Evolutionary conservation across 2,113 vertebrate genomes (phyloP).

Genomic region (Motacilla alba): DNA sequence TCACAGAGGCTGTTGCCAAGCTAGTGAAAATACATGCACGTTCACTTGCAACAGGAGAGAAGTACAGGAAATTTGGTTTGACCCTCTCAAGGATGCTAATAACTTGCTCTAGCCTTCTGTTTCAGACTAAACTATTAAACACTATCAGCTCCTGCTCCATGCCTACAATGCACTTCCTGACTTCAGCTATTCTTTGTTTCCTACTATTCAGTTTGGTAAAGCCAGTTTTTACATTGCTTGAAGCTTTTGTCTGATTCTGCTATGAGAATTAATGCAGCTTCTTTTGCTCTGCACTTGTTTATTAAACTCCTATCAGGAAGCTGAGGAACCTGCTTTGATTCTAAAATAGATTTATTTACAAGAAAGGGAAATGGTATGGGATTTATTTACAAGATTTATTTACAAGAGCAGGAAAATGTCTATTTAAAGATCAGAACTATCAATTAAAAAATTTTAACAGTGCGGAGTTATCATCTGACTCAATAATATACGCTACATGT

Average conservation of each 20-base stretch:
- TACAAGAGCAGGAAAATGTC: not conserved
- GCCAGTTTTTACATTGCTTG: constrained; percentile 17
- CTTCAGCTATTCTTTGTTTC: constrained; percentile 58
- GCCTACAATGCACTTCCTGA: constrained; percentile 60
- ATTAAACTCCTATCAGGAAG: constrained; percentile 62
- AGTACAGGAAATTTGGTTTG: constrained; percentile 42
- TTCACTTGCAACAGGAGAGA: constrained; percentile 1
- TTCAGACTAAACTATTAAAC: constrained; percentile 53
- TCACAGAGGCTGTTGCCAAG: not conserved
- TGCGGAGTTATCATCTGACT: not conserved
- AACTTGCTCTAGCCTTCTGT: not conserved
- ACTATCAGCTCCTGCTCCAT: constrained; percentile 20
- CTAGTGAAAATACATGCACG: constrained; percentile 27
- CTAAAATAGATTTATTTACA: constrained; percentile 27
- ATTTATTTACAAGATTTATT: not conserved
- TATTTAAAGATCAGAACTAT: not conserved
- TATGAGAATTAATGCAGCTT: constrained; percentile 31
- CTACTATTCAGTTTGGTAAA: constrained; percentile 59
- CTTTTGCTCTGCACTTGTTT: constrained; percentile 56
- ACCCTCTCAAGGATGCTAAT: constrained; percentile 12
- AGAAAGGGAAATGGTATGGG: not conserved
- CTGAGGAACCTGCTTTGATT: constrained; percentile 49
- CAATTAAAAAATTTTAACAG: not conserved
- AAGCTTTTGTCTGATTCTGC: constrained; percentile 47
- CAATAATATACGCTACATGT: not conserved